phyloP scores from a whole-genome alignment of 2,888 invertebrate species.

The Dendrolimus houi region DNA sequence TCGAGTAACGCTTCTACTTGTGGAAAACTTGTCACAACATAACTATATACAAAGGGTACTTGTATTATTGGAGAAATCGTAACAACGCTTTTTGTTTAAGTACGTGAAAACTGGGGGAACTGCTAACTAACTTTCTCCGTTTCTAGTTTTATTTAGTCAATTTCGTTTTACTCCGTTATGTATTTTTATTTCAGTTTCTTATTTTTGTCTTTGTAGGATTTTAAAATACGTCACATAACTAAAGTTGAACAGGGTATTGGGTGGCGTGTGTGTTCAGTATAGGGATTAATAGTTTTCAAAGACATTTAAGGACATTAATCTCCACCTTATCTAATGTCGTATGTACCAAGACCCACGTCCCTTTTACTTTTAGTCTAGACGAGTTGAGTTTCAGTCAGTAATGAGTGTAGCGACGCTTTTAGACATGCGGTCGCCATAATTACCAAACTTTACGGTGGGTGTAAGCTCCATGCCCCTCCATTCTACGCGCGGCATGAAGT shows the following conservation, averaged over 20 bases:
- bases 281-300: neutral
- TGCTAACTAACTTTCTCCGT: no score
- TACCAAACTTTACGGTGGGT: constrained; percentile 69
- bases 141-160: no score
- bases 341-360: constrained; percentile 40
- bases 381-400: constrained; percentile 65
- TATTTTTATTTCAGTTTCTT: no score
- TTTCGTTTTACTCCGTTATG: no score
- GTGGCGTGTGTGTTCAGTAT: no score
- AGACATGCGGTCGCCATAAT: constrained; percentile 75
- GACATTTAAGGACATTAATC: constrained; percentile 27
- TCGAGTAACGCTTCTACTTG: no score
- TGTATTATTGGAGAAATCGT: constrained; percentile 31
- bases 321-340: constrained; percentile 30
- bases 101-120: no score
- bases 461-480: constrained; percentile 44
- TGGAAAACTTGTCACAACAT: no score
- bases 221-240: no score
- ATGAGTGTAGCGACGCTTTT: constrained; percentile 71
- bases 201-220: no score
- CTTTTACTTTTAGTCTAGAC: constrained; percentile 68
- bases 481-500: constrained; percentile 68
- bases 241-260: neutral
- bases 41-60: constrained; percentile 8
- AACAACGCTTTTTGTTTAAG: constrained; percentile 32